Percentiles rank a stretch among this genome's conserved stretches.
Evolutionary conservation across 2,113 vertebrate genomes (phyloP).

Genomic region (Actenoides hombroni): DNA sequence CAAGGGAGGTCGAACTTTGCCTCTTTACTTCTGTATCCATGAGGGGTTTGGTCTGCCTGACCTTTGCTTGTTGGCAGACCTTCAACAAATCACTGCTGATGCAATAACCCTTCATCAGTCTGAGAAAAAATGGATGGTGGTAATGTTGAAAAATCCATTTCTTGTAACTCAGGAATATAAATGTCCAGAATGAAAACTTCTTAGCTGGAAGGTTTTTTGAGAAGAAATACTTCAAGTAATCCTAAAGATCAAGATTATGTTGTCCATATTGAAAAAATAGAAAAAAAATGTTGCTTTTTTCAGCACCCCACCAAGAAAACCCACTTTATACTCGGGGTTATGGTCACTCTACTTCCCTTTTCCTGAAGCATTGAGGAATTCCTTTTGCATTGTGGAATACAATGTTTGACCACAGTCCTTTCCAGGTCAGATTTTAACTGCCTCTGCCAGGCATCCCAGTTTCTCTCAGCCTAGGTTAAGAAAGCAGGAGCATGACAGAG

Average conservation of each 20-base stretch:
- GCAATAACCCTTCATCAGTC: neutral
- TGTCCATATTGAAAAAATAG: neutral
- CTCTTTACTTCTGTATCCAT: neutral
- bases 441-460: neutral
- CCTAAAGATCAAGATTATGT: neutral
- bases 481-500: neutral
- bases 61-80: neutral
- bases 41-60: neutral
- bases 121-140: neutral
- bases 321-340: neutral
- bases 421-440: neutral
- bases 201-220: neutral
- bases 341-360: neutral
- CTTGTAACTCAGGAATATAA: neutral
- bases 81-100: neutral
- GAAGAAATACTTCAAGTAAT: neutral
- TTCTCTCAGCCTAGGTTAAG: neutral
- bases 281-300: neutral
- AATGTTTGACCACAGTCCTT: constrained; percentile 5
- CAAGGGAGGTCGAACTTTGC: neutral
- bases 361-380: neutral
- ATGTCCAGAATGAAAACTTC: neutral
- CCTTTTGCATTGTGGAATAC: neutral
- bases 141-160: constrained; percentile 19
- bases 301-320: neutral